Evolutionary conservation across 2,888 invertebrate genomes (phyloP).

Genomic region (Himalopsyche tibetana): DNA sequence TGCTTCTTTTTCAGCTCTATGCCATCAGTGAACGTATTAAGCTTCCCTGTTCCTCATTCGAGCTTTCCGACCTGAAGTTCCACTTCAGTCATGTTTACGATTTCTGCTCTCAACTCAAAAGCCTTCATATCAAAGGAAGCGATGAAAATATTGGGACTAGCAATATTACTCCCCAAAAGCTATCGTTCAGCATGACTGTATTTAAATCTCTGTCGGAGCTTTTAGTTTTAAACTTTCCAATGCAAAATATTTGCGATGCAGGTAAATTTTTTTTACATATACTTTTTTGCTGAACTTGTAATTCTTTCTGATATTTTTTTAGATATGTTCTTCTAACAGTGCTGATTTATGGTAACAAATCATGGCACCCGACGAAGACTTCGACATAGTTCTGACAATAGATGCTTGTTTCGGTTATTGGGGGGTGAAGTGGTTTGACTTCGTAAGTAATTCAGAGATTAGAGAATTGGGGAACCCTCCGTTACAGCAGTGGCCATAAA

Average conservation of each 20-base stretch:
- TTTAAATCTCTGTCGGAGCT: slow-evolving; percentile 88
- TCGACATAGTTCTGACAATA: too few relatives aligned
- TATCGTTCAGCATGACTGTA: slow-evolving; percentile 88
- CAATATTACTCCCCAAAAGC: slow-evolving; percentile 88
- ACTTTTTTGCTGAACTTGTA: too few relatives aligned
- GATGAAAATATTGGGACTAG: slow-evolving; percentile 85
- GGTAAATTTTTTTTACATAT: slow-evolving; percentile 68
- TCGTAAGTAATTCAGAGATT: too few relatives aligned
- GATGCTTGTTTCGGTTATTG: too few relatives aligned
- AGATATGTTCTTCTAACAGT: too few relatives aligned
- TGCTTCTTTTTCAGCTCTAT: slow-evolving; percentile 83
- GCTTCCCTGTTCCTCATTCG: slow-evolving; percentile 88
- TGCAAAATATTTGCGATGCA: slow-evolving; percentile 82
- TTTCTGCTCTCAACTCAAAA: slow-evolving; percentile 86
- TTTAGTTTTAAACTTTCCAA: slow-evolving; percentile 82
- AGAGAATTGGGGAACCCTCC: too few relatives aligned
- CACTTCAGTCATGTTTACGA: slow-evolving; percentile 95
- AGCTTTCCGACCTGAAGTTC: slow-evolving; percentile 86
- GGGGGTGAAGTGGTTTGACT: too few relatives aligned
- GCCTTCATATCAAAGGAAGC: slow-evolving; percentile 82
- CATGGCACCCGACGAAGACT: too few relatives aligned
- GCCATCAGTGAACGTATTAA: slow-evolving; percentile 93
- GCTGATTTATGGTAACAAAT: too few relatives aligned
- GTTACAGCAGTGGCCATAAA: too few relatives aligned
- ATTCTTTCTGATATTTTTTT: too few relatives aligned